Evolutionary conservation across 1,140 invertebrate species (phyloP), one percentile per base, ranked within the genome.

Genomic region (Eciton burchellii): DNA sequence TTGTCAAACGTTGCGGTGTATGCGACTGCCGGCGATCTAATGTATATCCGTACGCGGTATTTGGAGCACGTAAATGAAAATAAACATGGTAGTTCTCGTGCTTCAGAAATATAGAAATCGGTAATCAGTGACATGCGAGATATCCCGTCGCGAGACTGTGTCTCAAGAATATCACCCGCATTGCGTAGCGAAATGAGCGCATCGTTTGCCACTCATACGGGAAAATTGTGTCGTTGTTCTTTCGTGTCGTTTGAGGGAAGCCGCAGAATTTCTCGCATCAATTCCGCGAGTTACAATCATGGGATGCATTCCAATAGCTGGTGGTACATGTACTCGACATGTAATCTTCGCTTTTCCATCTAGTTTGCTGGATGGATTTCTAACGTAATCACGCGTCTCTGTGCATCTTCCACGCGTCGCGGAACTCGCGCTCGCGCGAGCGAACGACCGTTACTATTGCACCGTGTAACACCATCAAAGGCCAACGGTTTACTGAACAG

Each of bases 1-100:
- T 16, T 12, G 63, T 66, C 49, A 65, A 65, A 49, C 9, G 26
- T 54, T 43, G 3, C 16, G n/a, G 29, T 19, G 43, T 19, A 68
- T 43, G 35, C 29, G 3, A 68, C 52, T 45, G 47, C 21, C 68
- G 52, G 52, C 8, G 43, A 43, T 60, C 29, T 24, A 60, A 54
- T 41, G 45, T 76, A 52, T 14, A 57, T 57, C 54, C 2, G 35
- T 21, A 5, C 62, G 29, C 14, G 47, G 43, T 72, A 81, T 81
- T 19, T 81, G 16, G 77, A 81, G 54, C 77, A 41, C 56, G 24
- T 47, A 81, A 81, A 72, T 59, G 54, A 81, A 81, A 81, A 72
- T 72, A 59, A 81, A 73, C 56, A 26, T n/a, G 14, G 1, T 6
- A 43, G 24, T 77, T 4, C 45, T 12, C 47, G 24, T n/a, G 62